Evolutionary conservation across 2,797 vertebrate genomes (phyloP), one percentile per base, ranked within the genome.

Genomic region (Poecile montanus): DNA sequence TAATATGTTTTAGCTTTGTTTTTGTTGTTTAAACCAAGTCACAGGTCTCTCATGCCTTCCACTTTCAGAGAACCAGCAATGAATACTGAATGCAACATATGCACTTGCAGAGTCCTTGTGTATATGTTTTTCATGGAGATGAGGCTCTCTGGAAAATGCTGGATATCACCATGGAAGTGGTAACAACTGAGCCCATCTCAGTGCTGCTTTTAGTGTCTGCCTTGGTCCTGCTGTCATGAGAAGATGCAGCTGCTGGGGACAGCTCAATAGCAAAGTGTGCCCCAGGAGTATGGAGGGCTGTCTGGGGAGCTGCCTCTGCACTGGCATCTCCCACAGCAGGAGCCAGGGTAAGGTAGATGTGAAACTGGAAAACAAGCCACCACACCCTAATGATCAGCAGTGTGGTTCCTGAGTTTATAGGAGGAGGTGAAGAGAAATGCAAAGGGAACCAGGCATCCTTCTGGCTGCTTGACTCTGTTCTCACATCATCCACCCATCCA

Each of bases 11-110:
- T 72, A 71, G 75, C 65, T 94, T 88, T 88, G 40, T 73, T 30
- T 89, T 78, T 92, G 53, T 89, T 88, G 38, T 85, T 94, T 89
- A 80, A 88, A 68, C 0, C 70, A 71, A 79, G 42, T 74, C 78
- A 65, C 22, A 23, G 48, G 57, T 82, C 42, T 80, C 82, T 71
- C 1, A 1, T 71, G 72, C 23, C 38, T 89, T 89, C 67, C 53
- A 14, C 45, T 93, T 57, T 67, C 2, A 6, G 63, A 76, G 58
- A 67, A 63, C 38, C 21, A 48, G 45, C 17, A 32, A 3, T 29
- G 27, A 70, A 16, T 73, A 44, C 60, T 38, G 22, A 67, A 60
- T 47, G 15, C 30, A 71, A 32, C 0, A 0, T 34, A 34, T 4
- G 10, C 19, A 22, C 8, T 0, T 11, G 19, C 42, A 48, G 57